Conservation (phyloP, 2,113 vertebrate species). For the Camelus bactrianus region DNA sequence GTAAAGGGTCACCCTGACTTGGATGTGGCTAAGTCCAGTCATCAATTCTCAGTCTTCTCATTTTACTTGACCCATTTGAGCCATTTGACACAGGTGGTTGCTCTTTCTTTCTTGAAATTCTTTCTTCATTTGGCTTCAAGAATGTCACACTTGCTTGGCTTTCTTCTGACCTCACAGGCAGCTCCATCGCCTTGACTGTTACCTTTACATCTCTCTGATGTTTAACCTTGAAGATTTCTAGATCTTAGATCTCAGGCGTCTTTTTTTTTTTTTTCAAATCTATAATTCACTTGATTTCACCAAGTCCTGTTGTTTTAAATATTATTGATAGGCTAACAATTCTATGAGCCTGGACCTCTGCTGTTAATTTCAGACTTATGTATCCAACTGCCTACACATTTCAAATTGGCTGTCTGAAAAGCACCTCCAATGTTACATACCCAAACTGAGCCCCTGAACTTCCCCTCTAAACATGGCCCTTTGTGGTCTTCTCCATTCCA, state of each 20-base stretch:
- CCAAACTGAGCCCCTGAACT: not conserved
- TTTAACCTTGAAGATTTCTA: not conserved
- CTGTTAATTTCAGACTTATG: slow-evolving; percentile 8
- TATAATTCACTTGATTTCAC: not conserved
- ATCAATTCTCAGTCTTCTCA: not conserved
- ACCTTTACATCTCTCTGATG: not conserved
- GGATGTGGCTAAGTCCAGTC: not conserved
- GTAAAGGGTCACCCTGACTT: not conserved
- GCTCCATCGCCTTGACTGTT: not conserved
- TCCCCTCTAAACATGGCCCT: not conserved
- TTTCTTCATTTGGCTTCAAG: slow-evolving; percentile 58
- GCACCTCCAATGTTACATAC: not conserved
- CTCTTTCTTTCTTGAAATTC: slow-evolving; percentile 29
- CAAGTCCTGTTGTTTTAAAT: not conserved
- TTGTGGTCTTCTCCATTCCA: not conserved
- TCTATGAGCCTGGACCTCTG: not conserved
- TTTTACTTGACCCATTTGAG: not conserved
- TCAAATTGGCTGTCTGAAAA: not conserved
- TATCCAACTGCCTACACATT: not conserved
- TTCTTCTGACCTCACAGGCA: not conserved
- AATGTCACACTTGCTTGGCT: not conserved
- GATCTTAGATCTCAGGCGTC: not conserved
- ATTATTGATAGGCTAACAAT: not conserved
- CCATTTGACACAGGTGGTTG: not conserved
- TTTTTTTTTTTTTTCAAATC: not conserved